Base-by-base conservation (phyloP, 2,113 vertebrate species). In the Rhabdornis inornatus region DNA sequence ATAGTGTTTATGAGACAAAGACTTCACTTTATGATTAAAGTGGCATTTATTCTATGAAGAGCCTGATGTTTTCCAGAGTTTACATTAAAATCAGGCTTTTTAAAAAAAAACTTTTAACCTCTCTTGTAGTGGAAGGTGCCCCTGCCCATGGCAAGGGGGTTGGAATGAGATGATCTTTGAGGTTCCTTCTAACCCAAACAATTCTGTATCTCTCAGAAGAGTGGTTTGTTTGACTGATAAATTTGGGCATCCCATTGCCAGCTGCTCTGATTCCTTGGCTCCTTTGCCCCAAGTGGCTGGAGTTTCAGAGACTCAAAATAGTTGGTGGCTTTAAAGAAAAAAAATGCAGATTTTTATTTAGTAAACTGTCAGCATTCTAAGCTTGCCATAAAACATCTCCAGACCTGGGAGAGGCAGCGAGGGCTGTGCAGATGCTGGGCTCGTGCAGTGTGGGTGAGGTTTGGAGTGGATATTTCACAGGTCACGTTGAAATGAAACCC, bases 401-500 rank as follows among this genome's bases (percentile, higher is more conserved):
- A 65, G 69, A 10, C 0, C 53, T n/a, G 6, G 17, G 1, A 42
- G 40, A 42, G 55, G n/a, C 87, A 9, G 76, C 0, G 0, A 35
- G 79, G 35, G 45, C 13, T 5, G 27, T 16, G 15, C 30, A 15
- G 90, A 10, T n/a, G 55, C 68, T 18, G 68, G 9, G 40, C 14
- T 57, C 1, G 1, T 2, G 3, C 20, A 13, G 37, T 2, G 11
- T 12, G 50, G 44, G 19, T 25, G 35, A 37, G n/a, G 0, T 2
- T 9, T 18, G 23, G 3, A 45, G 63, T 2, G 4, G 37, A 2
- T 12, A 1, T 75, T 64, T 56, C 57, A 14, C 10, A 27, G 66
- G 53, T 22, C 61, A 2, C 0, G 3, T 7, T 18, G 78, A 37
- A 47, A 27, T 61, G 2, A 44, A 76, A 21, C 20, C 40, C 37